phyloP scores from a whole-genome alignment of 2,888 invertebrate species.

The Drosophila koepferae region DNA sequence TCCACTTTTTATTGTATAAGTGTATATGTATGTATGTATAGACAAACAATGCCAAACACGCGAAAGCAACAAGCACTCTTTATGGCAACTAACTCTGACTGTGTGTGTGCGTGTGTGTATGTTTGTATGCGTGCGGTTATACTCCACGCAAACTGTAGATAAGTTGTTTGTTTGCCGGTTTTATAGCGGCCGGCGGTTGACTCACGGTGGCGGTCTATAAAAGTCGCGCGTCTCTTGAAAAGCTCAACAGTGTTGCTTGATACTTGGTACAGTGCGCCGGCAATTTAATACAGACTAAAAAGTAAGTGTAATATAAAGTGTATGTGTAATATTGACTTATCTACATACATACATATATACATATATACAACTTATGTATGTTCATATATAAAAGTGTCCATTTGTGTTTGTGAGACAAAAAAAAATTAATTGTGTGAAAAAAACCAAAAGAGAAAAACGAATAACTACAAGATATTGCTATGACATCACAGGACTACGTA shows the following conservation, averaged over 20 bases:
- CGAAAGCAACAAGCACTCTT: constrained; percentile 36
- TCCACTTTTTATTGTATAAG: neutral
- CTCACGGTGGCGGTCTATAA: constrained; percentile 52
- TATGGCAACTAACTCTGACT: constrained; percentile 14
- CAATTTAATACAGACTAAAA: constrained; percentile 36
- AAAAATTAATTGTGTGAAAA: constrained; percentile 15
- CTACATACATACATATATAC: neutral
- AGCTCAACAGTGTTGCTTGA: constrained; percentile 57
- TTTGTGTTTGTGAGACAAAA: constrained; percentile 24
- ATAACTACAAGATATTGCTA: constrained; percentile 9
- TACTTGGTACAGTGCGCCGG: constrained; percentile 66
- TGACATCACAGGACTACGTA: constrained; percentile 34
- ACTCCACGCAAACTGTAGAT: constrained; percentile 13
- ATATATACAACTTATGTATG: neutral
- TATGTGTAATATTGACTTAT: constrained; percentile 9
- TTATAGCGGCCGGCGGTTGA: constrained; percentile 26
- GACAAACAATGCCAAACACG: constrained; percentile 42
- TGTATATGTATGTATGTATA: constrained; percentile 1
- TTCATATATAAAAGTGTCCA: constrained; percentile 7
- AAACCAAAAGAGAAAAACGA: neutral
- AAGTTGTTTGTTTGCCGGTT: constrained; percentile 40
- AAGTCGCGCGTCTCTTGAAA: constrained; percentile 46
- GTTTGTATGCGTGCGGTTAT: constrained; percentile 2
- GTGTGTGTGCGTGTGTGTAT: constrained; percentile 1
- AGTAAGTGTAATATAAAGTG: constrained; percentile 55